Evolutionary conservation across 2,797 vertebrate genomes (phyloP).

Genomic region (Choloepus didactylus): DNA sequence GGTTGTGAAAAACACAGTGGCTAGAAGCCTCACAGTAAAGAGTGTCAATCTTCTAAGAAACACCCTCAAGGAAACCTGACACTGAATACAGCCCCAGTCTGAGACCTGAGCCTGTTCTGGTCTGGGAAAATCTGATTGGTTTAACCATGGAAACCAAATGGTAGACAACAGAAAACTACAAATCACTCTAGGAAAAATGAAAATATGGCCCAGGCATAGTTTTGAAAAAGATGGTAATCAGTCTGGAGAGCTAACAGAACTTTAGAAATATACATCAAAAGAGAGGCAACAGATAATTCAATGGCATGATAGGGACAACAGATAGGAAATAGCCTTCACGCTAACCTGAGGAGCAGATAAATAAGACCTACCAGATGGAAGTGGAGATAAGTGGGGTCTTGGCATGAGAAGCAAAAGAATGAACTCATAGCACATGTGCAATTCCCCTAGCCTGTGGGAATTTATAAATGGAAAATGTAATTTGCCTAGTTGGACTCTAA

Average conservation of each 20-base stretch:
- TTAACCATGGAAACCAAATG: too few relatives aligned
- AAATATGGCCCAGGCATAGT: too few relatives aligned
- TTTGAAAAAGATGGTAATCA: not conserved
- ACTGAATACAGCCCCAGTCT: too few relatives aligned
- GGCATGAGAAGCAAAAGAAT: not conserved
- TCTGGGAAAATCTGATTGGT: too few relatives aligned
- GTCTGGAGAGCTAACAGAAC: not conserved
- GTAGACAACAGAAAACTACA: too few relatives aligned
- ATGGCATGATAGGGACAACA: not conserved
- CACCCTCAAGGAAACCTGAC: too few relatives aligned
- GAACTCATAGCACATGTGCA: not conserved
- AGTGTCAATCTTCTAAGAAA: too few relatives aligned
- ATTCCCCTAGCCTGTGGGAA: not conserved
- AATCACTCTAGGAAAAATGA: too few relatives aligned
- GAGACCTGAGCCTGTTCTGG: too few relatives aligned
- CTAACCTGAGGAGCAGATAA: not conserved
- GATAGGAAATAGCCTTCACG: not conserved
- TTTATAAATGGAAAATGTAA: not conserved
- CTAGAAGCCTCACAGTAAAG: too few relatives aligned
- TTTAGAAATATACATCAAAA: not conserved
- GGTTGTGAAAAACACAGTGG: too few relatives aligned
- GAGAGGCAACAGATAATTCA: not conserved
- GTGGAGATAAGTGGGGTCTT: not conserved
- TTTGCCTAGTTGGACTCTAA: not conserved
- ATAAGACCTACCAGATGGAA: not conserved